phyloP scores from a whole-genome alignment of 2,113 vertebrate species.

The Microtus oregoni region DNA sequence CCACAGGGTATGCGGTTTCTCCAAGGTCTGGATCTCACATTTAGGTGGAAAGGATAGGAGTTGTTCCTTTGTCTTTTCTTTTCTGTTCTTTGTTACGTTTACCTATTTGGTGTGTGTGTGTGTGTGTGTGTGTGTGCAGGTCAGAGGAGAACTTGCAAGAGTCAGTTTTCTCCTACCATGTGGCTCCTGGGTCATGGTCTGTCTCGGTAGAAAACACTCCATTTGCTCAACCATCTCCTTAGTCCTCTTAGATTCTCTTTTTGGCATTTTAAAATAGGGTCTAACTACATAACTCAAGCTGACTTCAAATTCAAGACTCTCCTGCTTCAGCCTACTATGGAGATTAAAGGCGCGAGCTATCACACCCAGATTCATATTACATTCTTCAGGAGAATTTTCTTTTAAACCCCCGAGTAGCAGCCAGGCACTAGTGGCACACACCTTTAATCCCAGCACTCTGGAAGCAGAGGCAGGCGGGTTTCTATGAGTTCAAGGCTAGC shows the following conservation, averaged over 20 bases:
- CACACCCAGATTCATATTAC: not conserved
- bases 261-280: not conserved
- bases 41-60: not conserved
- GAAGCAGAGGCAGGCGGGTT: too few relatives aligned
- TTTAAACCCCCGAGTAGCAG: not conserved
- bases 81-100: not conserved
- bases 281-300: not conserved
- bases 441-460: too few relatives aligned
- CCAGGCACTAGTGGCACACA: not conserved
- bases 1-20: not conserved
- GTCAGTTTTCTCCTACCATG: not conserved
- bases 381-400: not conserved
- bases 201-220: not conserved
- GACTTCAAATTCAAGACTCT: not conserved
- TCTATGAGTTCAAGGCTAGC: too few relatives aligned
- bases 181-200: not conserved
- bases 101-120: not conserved
- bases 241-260: not conserved
- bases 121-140: not conserved
- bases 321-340: not conserved
- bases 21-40: not conserved
- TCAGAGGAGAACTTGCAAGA: not conserved
- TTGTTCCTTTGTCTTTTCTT: not conserved
- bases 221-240: not conserved
- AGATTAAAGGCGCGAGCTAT: not conserved